Evolutionary conservation across 2,797 vertebrate genomes (phyloP).

Genomic region (Enteromius paludinosus): DNA sequence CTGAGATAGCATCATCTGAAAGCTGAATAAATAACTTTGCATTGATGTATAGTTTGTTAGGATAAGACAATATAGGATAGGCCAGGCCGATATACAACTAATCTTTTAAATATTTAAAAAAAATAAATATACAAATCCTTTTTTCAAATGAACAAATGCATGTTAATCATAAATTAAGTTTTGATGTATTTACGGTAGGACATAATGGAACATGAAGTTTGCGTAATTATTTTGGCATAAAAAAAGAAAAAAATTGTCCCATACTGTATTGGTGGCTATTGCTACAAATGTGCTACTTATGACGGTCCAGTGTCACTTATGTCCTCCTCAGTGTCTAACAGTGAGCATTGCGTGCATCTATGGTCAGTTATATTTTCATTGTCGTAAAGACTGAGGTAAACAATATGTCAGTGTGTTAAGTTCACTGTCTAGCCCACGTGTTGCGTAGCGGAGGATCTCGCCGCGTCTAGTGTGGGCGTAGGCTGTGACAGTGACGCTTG

Average conservation of each 20-base stretch:
- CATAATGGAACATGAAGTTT: not conserved
- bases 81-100: not conserved
- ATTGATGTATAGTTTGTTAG: not conserved
- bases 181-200: not conserved
- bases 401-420: slow-evolving; percentile 27
- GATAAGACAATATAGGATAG: no score
- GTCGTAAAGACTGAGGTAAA: not conserved
- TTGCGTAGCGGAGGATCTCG: slow-evolving; percentile 34
- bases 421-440: slow-evolving; percentile 19
- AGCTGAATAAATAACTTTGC: not conserved
- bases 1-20: not conserved
- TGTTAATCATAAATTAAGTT: not conserved
- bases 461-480: slow-evolving; percentile 39
- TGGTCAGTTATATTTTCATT: not conserved
- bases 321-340: not conserved
- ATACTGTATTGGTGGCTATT: not conserved
- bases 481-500: slow-evolving; percentile 38
- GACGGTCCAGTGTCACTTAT: not conserved
- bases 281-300: not conserved
- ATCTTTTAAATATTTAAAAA: not conserved
- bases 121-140: not conserved
- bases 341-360: no score
- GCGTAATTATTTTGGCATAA: not conserved
- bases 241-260: not conserved
- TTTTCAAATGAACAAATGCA: not conserved